Base-by-base conservation (phyloP, 2,113 vertebrate genomes). In the Smithornis capensis region DNA sequence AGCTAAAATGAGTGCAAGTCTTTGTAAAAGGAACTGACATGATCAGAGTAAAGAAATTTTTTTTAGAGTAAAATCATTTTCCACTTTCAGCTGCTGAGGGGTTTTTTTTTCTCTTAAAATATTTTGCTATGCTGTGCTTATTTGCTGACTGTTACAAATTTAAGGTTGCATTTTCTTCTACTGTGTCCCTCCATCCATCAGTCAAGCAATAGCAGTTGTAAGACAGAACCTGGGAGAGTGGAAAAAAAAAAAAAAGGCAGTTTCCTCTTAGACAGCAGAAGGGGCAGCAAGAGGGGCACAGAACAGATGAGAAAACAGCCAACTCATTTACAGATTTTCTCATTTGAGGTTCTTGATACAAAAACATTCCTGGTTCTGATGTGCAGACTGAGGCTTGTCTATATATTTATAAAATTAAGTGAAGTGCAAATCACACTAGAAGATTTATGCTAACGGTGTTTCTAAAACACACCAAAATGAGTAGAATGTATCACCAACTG, bases 351-450 rank as follows among this genome's bases (percentile, higher is more conserved):
- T 96, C 96, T 96, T 94, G 96, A 97, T 96, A 96, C 94, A 97
- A 97, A 97, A 97, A 97, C 95, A 97, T 96, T 97, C 94, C 95
- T 96, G 95, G 93, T 97, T 97, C 94, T 96, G 96, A 97, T 97
- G 96, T 97, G 96, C 96, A 97, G 96, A 97, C 96, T 97, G 96
- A 97, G 80, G 94, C 96, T 97, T 97, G 96, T 97, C 96, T 97
- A 97, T 97, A 97, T 97, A 97, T 97, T 97, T 97, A 97, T 97
- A 97, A 97, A 97, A 97, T 96, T 97, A 97, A 97, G 96, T 97
- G 96, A 97, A 96, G 96, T 97, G 96, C 95, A 96, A 97, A 97
- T 97, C 96, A 97, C 96, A 97, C 96, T 97, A 95, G 94, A 96
- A 96, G 96, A 96, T 96, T 97, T 97, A 97, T 96, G 96, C 95